These are phyloP conservation scores for Rhinogobio ventralis DNA, from an alignment of 2,797 vertebrate genomes.

Conservation along the genomic window DNA sequence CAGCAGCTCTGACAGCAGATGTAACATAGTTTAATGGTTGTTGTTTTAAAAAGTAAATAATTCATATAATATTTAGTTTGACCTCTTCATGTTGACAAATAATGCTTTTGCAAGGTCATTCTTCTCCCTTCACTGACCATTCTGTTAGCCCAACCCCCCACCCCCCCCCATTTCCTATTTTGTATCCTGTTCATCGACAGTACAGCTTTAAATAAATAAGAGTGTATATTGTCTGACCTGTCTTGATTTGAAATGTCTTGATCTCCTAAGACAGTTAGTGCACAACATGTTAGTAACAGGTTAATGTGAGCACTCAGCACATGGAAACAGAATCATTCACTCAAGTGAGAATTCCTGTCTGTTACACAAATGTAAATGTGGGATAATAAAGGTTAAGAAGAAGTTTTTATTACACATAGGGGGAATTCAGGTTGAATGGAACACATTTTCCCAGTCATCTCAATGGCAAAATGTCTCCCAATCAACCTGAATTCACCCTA, in stretches of 20 bases:
- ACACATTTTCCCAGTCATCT: no score
- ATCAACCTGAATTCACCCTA: no score
- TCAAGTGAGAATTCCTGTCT: neutral
- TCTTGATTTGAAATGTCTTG: neutral
- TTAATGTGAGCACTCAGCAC: slow-evolving; percentile 25
- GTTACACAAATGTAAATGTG: neutral
- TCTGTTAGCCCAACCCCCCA: neutral
- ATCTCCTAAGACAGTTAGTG: slow-evolving; percentile 40
- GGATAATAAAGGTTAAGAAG: neutral
- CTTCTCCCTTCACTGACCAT: neutral
- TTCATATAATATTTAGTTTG: neutral
- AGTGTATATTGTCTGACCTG: neutral
- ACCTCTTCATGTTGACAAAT: neutral
- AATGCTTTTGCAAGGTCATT: neutral
- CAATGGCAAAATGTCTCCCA: no score
- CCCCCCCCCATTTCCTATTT: neutral
- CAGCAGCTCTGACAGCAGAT: neutral
- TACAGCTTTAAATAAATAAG: neutral
- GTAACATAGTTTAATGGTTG: neutral
- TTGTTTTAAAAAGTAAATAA: neutral
- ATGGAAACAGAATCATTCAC: neutral
- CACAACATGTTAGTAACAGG: slow-evolving; percentile 46
- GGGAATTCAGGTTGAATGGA: no score
- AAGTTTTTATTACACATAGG: neutral
- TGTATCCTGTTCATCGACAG: neutral